phyloP scores from a whole-genome alignment of 2,888 invertebrate genomes.

The Peribatodes rhomboidaria region DNA sequence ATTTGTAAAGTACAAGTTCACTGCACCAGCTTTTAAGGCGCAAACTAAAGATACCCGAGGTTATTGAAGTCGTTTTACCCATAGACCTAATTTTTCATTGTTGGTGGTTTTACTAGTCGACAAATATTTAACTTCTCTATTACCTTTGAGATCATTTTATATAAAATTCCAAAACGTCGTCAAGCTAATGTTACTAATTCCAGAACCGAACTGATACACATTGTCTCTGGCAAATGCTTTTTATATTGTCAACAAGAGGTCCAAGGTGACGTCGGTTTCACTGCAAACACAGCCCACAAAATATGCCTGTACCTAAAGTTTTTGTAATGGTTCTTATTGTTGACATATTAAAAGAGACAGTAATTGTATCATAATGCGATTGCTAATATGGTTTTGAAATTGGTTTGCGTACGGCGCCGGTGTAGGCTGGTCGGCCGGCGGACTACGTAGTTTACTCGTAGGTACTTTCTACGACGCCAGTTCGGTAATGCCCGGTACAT shows the following conservation, averaged over 20 bases:
- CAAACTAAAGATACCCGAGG: too few relatives aligned
- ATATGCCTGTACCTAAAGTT: conserved; percentile 47
- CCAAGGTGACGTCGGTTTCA: conserved; percentile 50
- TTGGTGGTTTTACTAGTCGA: too few relatives aligned
- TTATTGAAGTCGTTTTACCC: too few relatives aligned
- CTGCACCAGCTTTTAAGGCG: too few relatives aligned
- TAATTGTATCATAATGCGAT: conserved; percentile 34
- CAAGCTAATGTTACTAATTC: conserved; percentile 32
- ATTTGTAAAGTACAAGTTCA: too few relatives aligned
- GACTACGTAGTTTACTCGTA: conserved; percentile 2
- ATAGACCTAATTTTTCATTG: too few relatives aligned
- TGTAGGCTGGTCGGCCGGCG: conserved; percentile 1
- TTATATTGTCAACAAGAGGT: conserved; percentile 51
- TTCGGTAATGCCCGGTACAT: too few relatives aligned
- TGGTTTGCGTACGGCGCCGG: conserved; percentile 9
- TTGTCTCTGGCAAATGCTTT: conserved; percentile 46
- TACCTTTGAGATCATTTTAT: conserved; percentile 46
- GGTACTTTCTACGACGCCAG: conserved; percentile 6
- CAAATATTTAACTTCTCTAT: background rate
- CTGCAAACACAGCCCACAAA: conserved; percentile 46
- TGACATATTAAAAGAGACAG: conserved; percentile 30
- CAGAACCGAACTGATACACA: conserved; percentile 48
- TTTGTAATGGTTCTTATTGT: conserved; percentile 45
- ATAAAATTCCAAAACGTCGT: conserved; percentile 23
- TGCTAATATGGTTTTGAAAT: conserved; percentile 34